phyloP scores from a whole-genome alignment of 2,113 vertebrate species.

The Tor tambroides region DNA sequence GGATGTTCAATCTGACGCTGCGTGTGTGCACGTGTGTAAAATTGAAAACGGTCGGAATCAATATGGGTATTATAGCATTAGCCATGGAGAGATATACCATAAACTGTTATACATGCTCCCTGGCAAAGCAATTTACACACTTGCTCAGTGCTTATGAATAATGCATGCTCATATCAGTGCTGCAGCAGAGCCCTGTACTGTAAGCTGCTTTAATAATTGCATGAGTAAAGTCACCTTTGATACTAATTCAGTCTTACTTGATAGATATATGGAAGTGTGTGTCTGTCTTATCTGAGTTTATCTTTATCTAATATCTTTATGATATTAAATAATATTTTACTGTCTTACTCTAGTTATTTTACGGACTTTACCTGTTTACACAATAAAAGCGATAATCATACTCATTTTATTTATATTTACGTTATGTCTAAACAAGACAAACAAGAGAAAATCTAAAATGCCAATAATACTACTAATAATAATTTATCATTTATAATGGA shows the following conservation, averaged over 20 bases:
- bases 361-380: not conserved
- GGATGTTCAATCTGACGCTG: not conserved
- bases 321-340: not conserved
- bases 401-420: not conserved
- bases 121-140: conserved; percentile 64
- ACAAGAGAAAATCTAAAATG: too few relatives aligned
- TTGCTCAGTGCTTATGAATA: conserved; percentile 69
- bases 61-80: conserved; percentile 62
- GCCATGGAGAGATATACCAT: conserved; percentile 64
- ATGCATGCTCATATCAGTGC: conserved; percentile 68
- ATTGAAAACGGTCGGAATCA: conserved; percentile 32
- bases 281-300: not conserved
- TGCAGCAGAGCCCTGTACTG: conserved; percentile 57
- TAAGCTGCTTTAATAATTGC: conserved; percentile 61
- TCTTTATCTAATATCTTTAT: conserved; percentile 17
- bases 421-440: not conserved
- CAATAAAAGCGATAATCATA: not conserved
- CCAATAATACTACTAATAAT: not conserved
- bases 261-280: not conserved
- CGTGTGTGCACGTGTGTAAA: conserved; percentile 30
- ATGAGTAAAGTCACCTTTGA: conserved; percentile 55
- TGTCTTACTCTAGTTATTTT: not conserved
- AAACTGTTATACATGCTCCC: conserved; percentile 66
- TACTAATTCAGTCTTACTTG: conserved; percentile 13
- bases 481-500: not conserved